Conservation (phyloP, 2,888 invertebrate genomes). For the Operophtera brumata region DNA sequence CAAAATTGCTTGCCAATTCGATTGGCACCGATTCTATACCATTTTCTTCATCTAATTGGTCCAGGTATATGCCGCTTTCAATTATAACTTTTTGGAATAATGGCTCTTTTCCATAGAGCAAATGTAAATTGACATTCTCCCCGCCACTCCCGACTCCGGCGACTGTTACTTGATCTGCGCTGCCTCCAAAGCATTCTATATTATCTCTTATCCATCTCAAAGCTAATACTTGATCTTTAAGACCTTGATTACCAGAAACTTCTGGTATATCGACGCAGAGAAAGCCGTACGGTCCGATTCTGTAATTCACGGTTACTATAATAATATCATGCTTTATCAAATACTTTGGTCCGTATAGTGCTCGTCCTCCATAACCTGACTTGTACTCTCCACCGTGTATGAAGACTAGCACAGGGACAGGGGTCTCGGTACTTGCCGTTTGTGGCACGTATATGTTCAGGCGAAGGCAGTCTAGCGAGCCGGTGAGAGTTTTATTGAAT, state of each 20-base stretch:
- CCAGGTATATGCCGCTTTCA: constrained; percentile 22
- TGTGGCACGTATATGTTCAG: constrained; percentile 82
- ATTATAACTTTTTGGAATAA: constrained; percentile 32
- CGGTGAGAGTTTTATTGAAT: constrained; percentile 46
- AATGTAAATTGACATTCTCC: constrained; percentile 27
- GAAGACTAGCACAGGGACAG: constrained; percentile 47
- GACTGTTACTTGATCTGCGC: constrained; percentile 38
- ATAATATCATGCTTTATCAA: constrained; percentile 40
- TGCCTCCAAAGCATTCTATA: constrained; percentile 44
- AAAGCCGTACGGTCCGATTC: constrained; percentile 50
- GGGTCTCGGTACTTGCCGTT: constrained; percentile 6
- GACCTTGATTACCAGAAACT: constrained; percentile 46
- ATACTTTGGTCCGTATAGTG: constrained; percentile 39
- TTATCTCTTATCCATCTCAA: constrained; percentile 42
- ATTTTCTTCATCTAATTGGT: constrained; percentile 11
- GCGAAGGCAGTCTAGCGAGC: constrained; percentile 79
- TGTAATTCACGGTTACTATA: constrained; percentile 41
- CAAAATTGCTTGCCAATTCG: constrained; percentile 23
- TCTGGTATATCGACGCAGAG: constrained; percentile 44
- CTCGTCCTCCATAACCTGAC: constrained; percentile 36
- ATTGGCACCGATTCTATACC: constrained; percentile 12
- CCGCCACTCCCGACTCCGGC: constrained; percentile 36
- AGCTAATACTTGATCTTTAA: constrained; percentile 42
- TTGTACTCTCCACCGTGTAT: constrained; percentile 47
- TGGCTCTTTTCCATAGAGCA: constrained; percentile 22